These are phyloP conservation scores for Pseudois nayaur DNA, from an alignment of 2,113 vertebrate genomes.

Conservation along the genomic window DNA sequence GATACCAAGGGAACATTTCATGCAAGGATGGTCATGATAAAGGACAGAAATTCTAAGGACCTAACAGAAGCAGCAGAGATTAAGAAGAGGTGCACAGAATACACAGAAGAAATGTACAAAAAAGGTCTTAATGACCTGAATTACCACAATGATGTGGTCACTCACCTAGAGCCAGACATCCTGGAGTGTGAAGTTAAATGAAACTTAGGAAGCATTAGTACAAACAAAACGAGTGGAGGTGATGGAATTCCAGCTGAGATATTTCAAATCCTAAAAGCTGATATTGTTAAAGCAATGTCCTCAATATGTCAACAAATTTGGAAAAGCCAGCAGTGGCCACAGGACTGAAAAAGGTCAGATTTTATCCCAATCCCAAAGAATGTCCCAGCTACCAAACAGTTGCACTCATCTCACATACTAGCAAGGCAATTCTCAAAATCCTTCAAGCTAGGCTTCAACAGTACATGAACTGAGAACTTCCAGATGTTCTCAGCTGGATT, in stretches of 20 bases:
- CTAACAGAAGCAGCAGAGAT: not conserved
- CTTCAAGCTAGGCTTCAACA: not conserved
- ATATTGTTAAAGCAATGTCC: not conserved
- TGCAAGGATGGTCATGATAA: not conserved
- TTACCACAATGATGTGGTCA: not conserved
- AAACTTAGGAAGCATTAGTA: not conserved
- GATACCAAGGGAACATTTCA: not conserved
- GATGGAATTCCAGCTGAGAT: not conserved
- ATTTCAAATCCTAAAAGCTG: not conserved
- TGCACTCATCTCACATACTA: not conserved
- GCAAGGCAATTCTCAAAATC: not conserved
- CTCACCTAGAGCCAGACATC: not conserved
- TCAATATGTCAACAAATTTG: not conserved
- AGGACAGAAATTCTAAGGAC: not conserved
- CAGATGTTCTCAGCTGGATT: not conserved
- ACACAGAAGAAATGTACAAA: not conserved
- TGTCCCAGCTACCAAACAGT: not conserved
- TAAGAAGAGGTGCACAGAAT: not conserved
- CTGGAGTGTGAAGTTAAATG: not conserved
- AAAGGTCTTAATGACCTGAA: not conserved
- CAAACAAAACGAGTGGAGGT: not conserved
- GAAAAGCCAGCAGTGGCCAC: not conserved
- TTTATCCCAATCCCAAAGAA: not conserved
- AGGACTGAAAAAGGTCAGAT: not conserved
- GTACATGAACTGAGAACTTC: not conserved